A percentile compares a stretch with the other conserved stretches of the same genome.
phyloP scores from a whole-genome alignment of 2,113 vertebrate species.

The Colossoma macropomum region DNA sequence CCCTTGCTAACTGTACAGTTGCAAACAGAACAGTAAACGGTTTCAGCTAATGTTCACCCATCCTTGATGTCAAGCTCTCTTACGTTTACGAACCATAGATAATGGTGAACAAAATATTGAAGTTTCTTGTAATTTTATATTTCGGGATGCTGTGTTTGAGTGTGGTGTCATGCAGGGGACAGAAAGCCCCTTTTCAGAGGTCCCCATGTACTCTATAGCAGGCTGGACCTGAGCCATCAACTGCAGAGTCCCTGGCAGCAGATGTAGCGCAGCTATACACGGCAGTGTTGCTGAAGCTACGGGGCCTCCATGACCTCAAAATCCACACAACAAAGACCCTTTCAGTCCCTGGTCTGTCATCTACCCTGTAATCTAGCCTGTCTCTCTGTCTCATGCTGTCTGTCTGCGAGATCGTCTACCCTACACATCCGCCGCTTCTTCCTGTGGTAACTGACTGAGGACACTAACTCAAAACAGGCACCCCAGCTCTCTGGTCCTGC shows the following conservation, averaged over 20 bases:
- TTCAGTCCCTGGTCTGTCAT: neutral
- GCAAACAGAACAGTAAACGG: too few relatives aligned
- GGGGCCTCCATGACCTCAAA: conserved; percentile 29
- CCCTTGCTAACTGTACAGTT: too few relatives aligned
- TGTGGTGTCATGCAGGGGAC: neutral
- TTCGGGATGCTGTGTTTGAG: too few relatives aligned
- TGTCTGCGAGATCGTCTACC: neutral
- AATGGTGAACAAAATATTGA: too few relatives aligned
- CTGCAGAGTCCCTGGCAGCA: conserved; percentile 65
- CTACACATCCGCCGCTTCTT: neutral
- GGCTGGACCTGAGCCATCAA: conserved; percentile 55
- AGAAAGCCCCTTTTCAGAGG: neutral
- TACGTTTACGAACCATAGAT: too few relatives aligned
- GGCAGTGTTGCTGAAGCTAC: conserved; percentile 53
- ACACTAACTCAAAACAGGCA: conserved; percentile 17
- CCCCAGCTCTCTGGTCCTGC: neutral
- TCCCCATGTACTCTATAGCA: neutral
- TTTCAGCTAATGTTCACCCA: too few relatives aligned
- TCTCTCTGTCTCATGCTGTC: neutral
- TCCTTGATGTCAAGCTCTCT: too few relatives aligned
- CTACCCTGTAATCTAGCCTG: neutral
- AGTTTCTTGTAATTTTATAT: neutral
- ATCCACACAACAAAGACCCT: conserved; percentile 13
- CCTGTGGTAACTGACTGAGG: neutral
- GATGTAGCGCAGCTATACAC: conserved; percentile 65